Evolutionary conservation across 2,113 vertebrate species (phyloP).

Genomic region (Nerophis ophidion): DNA sequence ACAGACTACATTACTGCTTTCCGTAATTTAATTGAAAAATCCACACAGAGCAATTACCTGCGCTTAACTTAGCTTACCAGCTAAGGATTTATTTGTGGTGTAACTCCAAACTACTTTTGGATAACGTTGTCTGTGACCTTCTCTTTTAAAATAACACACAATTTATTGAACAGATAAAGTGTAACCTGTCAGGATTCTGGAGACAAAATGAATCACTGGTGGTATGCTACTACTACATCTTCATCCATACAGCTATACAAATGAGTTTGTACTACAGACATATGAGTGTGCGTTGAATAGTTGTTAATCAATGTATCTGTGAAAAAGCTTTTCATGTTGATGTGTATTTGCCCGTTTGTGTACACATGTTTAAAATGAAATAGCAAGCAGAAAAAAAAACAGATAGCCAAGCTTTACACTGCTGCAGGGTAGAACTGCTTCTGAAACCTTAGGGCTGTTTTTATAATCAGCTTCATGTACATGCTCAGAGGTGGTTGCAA

Average conservation of each 20-base stretch:
- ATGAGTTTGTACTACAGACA: not conserved
- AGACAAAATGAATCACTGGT: not conserved
- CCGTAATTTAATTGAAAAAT: not conserved
- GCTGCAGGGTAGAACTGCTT: no score
- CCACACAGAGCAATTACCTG: not conserved
- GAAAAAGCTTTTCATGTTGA: no score
- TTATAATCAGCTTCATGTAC: no score
- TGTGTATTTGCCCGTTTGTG: no score
- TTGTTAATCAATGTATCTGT: no score
- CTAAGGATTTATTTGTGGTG: not conserved
- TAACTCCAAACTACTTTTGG: not conserved
- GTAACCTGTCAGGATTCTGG: not conserved
- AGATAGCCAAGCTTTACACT: no score
- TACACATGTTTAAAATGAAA: no score
- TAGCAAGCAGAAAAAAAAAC: no score
- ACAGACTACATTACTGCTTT: not conserved
- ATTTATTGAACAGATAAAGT: not conserved
- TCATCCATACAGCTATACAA: not conserved
- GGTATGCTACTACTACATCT: not conserved
- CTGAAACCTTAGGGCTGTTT: no score
- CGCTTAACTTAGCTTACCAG: not conserved
- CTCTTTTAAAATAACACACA: not conserved
- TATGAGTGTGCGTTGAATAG: not conserved
- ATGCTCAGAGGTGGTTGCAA: no score
- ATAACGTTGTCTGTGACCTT: not conserved